Evolutionary conservation across 2,113 vertebrate genomes (phyloP), one percentile per base, ranked within the genome.

Genomic region (Bufo bufo): DNA sequence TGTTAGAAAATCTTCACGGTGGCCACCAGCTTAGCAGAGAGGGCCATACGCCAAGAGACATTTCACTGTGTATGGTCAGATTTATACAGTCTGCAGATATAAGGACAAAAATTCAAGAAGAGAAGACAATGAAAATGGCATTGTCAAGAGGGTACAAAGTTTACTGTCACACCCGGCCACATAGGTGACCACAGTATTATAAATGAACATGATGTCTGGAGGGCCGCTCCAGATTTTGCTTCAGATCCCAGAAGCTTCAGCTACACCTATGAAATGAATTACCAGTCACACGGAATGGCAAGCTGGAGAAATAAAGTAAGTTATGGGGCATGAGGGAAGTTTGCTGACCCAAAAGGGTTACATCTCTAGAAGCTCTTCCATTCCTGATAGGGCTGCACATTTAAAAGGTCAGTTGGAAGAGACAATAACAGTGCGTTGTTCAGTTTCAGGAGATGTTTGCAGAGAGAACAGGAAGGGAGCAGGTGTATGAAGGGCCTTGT

Each of bases 321-420:
- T 77, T 77, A 75, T 77, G 45, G 58, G 17, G 45, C 19, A 50
- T 3, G 11, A 50, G 43, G 61, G n/a, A 61, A 81, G 33, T 56
- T 43, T 61, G 20, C 45, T 87, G 86, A 82, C 69, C 78, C 86
- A 54, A 82, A 82, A 82, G 77, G 78, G 45, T 82, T 71, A 74
- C 78, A 59, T 87, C 43, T 59, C 50, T 49, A 49, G 71, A 33
- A 47, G 78, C 54, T 87, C 23, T 74, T 20, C 69, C 16, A 10
- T 82, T 47, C 20, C 79, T 20, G 19, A 3, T 45, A 49, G 74
- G 54, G 43, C 43, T 82, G 69, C 43, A 63, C 16, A 65, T 82
- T 49, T 82, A 87, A 87, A 82, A 87, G 66, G 86, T 87, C 79
- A 63, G 10, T 9, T 75, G 58, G 66, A 61, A 58, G 79, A 82